Evolutionary conservation across 2,797 vertebrate genomes (phyloP).

Genomic region (Pseudochromis fuscus): DNA sequence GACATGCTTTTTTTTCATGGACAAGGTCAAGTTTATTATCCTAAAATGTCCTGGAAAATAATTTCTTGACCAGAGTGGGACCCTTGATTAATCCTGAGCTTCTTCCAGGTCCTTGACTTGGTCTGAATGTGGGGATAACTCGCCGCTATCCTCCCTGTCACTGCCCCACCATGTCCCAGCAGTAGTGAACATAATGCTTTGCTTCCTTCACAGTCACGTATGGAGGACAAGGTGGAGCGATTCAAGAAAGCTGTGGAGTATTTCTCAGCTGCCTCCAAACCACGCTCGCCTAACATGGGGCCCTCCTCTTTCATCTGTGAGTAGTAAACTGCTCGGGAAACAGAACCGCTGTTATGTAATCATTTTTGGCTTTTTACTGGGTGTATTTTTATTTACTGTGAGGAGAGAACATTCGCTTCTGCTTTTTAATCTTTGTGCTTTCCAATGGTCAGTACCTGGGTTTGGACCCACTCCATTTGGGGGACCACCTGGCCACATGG

Average conservation of each 20-base stretch:
- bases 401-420: neutral
- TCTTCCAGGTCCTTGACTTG: neutral
- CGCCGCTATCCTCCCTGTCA: too few species aligned
- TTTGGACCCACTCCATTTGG: conserved; percentile 90
- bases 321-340: conserved; percentile 57
- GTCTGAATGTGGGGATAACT: neutral
- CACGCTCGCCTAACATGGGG: conserved; percentile 88
- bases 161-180: neutral
- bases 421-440: neutral
- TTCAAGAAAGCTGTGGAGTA: conserved; percentile 97
- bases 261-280: conserved; percentile 93
- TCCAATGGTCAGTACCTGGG: conserved; percentile 82
- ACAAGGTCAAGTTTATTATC: too few species aligned
- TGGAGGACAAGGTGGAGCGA: conserved; percentile 93
- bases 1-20: too few species aligned
- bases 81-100: neutral
- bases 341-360: neutral
- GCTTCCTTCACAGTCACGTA: conserved; percentile 86
- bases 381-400: neutral
- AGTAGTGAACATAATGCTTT: neutral
- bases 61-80: neutral
- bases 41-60: too few species aligned
- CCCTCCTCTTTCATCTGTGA: conserved; percentile 91
- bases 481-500: conserved; percentile 89
- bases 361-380: neutral